These are phyloP conservation scores for Petrolisthes manimaculis DNA, from an alignment of 2,888 invertebrate species.

Conservation along the genomic window DNA sequence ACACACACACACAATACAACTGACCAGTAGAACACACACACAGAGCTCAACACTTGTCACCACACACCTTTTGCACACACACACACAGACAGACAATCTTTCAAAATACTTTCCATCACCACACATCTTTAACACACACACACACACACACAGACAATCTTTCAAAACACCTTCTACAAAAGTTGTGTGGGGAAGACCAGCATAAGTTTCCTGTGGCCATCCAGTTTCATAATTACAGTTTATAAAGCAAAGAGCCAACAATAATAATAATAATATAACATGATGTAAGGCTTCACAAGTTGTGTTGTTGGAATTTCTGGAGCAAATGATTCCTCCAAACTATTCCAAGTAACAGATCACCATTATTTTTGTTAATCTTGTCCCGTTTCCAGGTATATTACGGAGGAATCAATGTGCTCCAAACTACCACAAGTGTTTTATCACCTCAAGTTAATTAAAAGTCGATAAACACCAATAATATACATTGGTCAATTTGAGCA, in stretches of 20 bases:
- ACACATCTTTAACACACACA: not conserved
- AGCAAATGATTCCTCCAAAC: no score
- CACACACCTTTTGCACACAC: not conserved
- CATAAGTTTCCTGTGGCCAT: not conserved
- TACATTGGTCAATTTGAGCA: no score
- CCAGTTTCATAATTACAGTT: not conserved
- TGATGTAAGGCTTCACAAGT: not conserved
- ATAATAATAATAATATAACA: not conserved
- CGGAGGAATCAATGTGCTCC: no score
- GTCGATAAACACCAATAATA: no score
- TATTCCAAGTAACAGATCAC: no score
- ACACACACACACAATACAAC: not conserved
- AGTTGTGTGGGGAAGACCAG: no score
- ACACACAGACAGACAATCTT: not conserved
- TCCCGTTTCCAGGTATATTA: not conserved
- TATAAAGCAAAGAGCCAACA: not conserved
- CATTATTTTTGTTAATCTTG: not conserved
- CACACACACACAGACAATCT: not conserved
- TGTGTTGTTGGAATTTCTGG: not conserved
- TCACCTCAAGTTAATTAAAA: no score
- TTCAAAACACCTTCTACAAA: no score
- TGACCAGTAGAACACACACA: not conserved
- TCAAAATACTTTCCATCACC: not conserved
- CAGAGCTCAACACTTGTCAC: not conserved
- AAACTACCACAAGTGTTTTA: no score